Evolutionary conservation across 2,888 invertebrate species (phyloP).

Genomic region (Protodeltote pygarga): DNA sequence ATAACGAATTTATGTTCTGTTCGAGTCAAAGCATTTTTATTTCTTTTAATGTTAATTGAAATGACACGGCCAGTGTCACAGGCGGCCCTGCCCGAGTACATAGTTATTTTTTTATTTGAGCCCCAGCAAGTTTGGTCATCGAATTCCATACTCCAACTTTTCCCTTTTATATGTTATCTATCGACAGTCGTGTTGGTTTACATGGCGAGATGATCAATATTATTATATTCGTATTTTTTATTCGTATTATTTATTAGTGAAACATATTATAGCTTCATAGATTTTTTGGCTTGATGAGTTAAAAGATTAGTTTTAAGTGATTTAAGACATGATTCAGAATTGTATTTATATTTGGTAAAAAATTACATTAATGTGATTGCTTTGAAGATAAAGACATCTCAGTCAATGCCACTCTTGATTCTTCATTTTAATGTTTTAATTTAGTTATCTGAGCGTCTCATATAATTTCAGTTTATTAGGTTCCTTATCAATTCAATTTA

Average conservation of each 20-base stretch:
- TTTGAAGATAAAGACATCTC: no score
- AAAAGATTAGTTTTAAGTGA: background rate
- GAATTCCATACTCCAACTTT: constrained; percentile 77
- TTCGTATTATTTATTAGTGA: background rate
- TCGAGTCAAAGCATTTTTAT: constrained; percentile 67
- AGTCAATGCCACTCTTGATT: constrained; percentile 6
- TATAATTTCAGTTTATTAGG: constrained; percentile 33
- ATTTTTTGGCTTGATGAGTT: background rate
- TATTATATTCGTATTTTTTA: background rate
- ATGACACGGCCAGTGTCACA: constrained; percentile 74
- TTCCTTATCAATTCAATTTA: constrained; percentile 41
- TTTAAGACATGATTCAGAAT: background rate
- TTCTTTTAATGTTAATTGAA: constrained; percentile 81
- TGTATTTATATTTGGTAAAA: constrained; percentile 14
- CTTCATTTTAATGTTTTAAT: constrained; percentile 14
- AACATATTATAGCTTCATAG: background rate
- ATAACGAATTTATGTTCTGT: constrained; percentile 66
- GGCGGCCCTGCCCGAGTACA: constrained; percentile 53
- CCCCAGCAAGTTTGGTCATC: constrained; percentile 68
- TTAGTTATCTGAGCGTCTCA: constrained; percentile 16
- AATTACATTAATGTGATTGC: constrained; percentile 5
- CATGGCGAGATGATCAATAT: constrained; percentile 51
- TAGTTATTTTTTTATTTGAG: constrained; percentile 70
- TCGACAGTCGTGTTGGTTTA: constrained; percentile 59
- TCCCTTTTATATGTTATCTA: constrained; percentile 72